Conservation (phyloP, 64 coral and sea anemone species). For the Pachyseris speciosa region DNA sequence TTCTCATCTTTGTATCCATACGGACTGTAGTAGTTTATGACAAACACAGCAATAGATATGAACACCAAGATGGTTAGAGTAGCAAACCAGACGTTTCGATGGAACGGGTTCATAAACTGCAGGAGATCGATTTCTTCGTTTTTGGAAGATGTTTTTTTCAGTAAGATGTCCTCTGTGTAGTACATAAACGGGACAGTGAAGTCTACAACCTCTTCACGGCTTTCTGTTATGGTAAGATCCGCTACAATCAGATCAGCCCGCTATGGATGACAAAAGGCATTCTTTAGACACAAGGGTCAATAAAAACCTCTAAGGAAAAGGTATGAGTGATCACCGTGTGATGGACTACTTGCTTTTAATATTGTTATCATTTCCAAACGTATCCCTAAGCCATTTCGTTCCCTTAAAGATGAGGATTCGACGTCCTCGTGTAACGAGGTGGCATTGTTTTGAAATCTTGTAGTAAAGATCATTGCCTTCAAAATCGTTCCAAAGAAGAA, state of each 20-base stretch:
- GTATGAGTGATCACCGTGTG: too few species aligned
- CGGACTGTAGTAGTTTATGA: constrained; percentile 68
- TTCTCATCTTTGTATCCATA: constrained; percentile 66
- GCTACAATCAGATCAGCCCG: constrained; percentile 52
- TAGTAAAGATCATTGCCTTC: too few species aligned
- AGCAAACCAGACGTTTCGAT: constrained; percentile 56
- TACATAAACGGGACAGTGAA: constrained; percentile 71
- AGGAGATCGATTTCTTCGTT: constrained; percentile 30
- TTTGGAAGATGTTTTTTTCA: background rate
- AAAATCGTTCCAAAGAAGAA: too few species aligned
- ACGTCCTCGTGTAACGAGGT: too few species aligned
- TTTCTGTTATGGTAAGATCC: constrained; percentile 50
- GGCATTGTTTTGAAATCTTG: too few species aligned
- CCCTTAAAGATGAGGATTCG: too few species aligned
- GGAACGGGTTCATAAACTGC: constrained; percentile 73
- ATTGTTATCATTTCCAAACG: too few species aligned
- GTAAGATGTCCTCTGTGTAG: constrained; percentile 75
- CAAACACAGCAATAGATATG: constrained; percentile 46
- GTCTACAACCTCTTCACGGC: constrained; percentile 52
- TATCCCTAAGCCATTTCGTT: too few species aligned
- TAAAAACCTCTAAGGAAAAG: too few species aligned
- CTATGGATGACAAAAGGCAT: background rate
- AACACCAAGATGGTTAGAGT: constrained; percentile 24
- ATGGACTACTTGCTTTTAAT: too few species aligned
- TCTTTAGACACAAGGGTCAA: too few species aligned